Evolutionary conservation across 2,888 invertebrate species (phyloP), one percentile per base, ranked within the genome.

Genomic region (Pseudeuparius sepicola): DNA sequence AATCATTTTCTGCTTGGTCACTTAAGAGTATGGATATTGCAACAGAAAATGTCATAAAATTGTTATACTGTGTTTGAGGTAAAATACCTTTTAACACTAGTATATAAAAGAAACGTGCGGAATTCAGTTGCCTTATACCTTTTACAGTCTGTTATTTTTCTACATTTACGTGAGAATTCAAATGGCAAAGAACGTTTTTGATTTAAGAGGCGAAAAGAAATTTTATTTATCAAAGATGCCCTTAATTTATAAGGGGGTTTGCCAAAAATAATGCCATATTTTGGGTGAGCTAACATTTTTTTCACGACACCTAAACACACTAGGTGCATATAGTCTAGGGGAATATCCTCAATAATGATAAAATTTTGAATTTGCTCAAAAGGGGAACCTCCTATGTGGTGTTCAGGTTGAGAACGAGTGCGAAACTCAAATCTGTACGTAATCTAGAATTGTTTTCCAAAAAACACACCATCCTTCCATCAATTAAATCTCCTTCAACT

Each of bases 261-360:
- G 24, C 37, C 40, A 31, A 34, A 37, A 23, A 37, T 16, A 14
- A 29, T n/a, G 20, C 41, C 41, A 41, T 41, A 41, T 29, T 29
- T 41, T 31, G 34, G 34, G 27, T 41, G 41, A 4, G 31, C 14
- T 11, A 40, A 31, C 15, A 40, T 18, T 20, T 37, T 34, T 27
- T 41, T 41, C n/a, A 41, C 41, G 24, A 37, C 31, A n/a, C 35
- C 40, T 27, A 40, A 23, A 34, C 37, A 30, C 11, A 39, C 23
- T 12, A 37, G 24, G 20, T 40, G 40, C 40, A 41, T 41, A 27
- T 41, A 41, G 28, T 41, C 37, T 20, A 41, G 17, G 7, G 41
- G 41, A 10, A 41, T 35, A 41, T 38, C 33, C 15, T 41, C 31
- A 34, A 41, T 41, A 10, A 35, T 15, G 24, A 37, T 20, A 28